Evolutionary conservation across 2,888 invertebrate species (phyloP), one percentile per base, ranked within the genome.

Genomic region (Halictus quadricinctus): DNA sequence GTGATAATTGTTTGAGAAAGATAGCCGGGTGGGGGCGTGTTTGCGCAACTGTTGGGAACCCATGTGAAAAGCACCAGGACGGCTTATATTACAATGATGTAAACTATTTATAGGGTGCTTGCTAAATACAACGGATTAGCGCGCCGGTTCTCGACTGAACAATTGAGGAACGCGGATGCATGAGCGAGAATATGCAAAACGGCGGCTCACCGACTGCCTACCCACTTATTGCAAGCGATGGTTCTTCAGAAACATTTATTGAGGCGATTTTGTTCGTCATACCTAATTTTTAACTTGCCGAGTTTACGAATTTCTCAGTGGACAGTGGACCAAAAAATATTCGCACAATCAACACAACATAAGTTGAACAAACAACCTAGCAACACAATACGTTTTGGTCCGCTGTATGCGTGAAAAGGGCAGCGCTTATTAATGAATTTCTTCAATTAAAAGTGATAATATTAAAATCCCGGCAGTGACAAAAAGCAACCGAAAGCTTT

Each of bases 401-500:
- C 25, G 58, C 12, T 1, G 60, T 25, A 6, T 18, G 18, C 41
- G 29, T 41, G 8, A 10, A 21, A 36, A 69, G 41, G 41, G 5
- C 41, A 5, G 8, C 41, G 21, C 10, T 12, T 12, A 69, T n/a
- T 41, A 69, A 69, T 69, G 41, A 36, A 29, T 66, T 36, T 69
- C 69, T 69, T 69, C 41, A 21, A 36, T 41, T 41, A 69, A 21
- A 69, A 29, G 13, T 54, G 41, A 70, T 25, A 70, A 54, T 18
- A 54, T 41, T 54, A n/a, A 54, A 50, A 70, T 54, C 41, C 50
- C 36, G 2, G 12, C 69, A 50, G 13, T 5, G 18, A n/a, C 58
- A 54, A 72, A 72, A 72, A 46, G 46, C 25, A 60, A 60, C 72
- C 25, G 36, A n/a, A 79, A 79, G 41, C n/a, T 79, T 84, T 84